Base-by-base conservation (phyloP, 2,888 invertebrate genomes). In the Desoria tigrina region DNA sequence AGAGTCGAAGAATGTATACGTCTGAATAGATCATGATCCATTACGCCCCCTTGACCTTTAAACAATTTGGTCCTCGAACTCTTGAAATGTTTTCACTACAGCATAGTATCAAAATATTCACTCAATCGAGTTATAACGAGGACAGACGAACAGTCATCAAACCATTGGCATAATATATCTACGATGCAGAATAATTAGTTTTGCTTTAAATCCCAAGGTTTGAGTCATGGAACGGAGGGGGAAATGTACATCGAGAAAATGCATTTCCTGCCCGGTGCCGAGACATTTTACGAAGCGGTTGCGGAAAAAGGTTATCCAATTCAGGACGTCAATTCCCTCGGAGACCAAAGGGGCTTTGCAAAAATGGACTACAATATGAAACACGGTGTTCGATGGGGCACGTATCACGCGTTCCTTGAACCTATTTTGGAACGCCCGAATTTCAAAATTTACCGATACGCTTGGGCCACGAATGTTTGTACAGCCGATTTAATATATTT, bases 311-410 rank as follows among this genome's bases (percentile, higher is more conserved):
- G 55, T 1, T 45, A 60, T 11, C 57, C 62, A 0, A 51, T 57
- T n/a, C 66, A 66, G 7, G 69, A 69, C 45, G 27, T 65, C 18
- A 58, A 69, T 39, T 53, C 65, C 6, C 65, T 62, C 9, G 6
- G 26, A 21, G 14, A 28, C 28, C 37, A 21, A 0, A 58, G 27
- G n/a, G 68, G 68, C 9, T 69, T 69, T 54, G 50, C 56, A 21
- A 66, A 39, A 23, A 42, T 69, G n/a, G 69, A 69, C 18, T 63
- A 61, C 26, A 69, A 63, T 18, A 69, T 69, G 21, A 69, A 69
- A 32, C 27, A 69, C 32, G 69, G 69, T n/a, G n/a, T 66, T 37
- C 45, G 69, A 53, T 58, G 59, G 49, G 57, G 66, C 9, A 55
- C 66, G 9, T 69, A 66, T 55, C 66, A 69, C 18, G 56, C 65